Evolutionary conservation across 2,113 vertebrate species (phyloP), one percentile per base, ranked within the genome.

Genomic region (Aspiorhynchus laticeps): DNA sequence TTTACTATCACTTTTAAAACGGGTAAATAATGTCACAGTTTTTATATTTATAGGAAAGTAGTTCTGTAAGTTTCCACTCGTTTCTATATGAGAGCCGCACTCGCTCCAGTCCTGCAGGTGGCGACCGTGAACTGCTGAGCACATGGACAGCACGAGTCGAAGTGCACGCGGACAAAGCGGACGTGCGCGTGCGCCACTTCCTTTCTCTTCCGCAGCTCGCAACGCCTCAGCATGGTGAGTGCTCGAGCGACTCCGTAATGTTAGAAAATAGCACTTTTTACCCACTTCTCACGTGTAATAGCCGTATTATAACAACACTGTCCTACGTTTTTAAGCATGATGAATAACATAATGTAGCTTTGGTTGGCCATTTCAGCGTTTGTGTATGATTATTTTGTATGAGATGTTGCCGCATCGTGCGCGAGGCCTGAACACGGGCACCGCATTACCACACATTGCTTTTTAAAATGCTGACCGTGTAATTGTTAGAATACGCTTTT

Each of bases 181-280:
- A 84, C 77, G 69, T 85, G 36, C 28, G 41, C 19, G 15, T 48
- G 19, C 19, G 7, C 76, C 5, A 71, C 87, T 90, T 90, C 87
- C 89, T 90, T 87, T 90, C 84, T 88, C 80, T 86, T 82, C 77
- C 84, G 67, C 74, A 48, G 84, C 89, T 90, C 88, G 69, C 78
- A 73, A 81, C 24, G 85, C 74, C 11, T 81, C 84, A 88, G 59
- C 89, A 90, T 90, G 89, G 89, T 90, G 80, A 59, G 89, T 73
- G 65, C 8, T 82, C 28, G 53, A 80, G 80, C 63, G 8, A 15
- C 9, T 48, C 46, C 2, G 0, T 11, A 5, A 26, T 15, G 5
- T 31, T n/a, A 31, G 36, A 36, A 59, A 76, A 86, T 8, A 78
- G 15, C 3, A 56, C 10, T 75, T 61, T 51, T 31, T 9, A 19